Base-by-base conservation (phyloP, 2,797 vertebrate species). In the Pempheris klunzingeri region DNA sequence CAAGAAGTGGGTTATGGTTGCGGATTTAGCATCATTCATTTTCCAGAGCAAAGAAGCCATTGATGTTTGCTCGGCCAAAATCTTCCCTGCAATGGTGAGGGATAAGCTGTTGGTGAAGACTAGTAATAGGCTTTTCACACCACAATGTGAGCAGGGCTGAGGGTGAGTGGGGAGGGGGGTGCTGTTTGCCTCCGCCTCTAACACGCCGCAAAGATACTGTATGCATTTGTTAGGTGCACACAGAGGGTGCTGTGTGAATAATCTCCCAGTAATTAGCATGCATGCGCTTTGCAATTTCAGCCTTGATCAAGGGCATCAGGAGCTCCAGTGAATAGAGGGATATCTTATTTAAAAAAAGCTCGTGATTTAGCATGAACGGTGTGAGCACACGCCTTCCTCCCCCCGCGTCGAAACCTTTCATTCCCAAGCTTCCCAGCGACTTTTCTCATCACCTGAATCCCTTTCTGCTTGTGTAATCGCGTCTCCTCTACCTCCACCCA, bases 61-160 rank as follows among this genome's bases (percentile, higher is more conserved):
- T 87, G 76, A 81, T 50, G 74, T 68, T 70, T 55, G 59, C 82
- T 65, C 17, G 22, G 71, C 66, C 85, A 73, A 69, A 88, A 80
- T 88, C 69, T 74, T 68, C 61, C 70, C 75, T 26, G 70, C 79
- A 71, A 59, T 74, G 70, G 67, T 63, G 80, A 83, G 70, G 82
- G 88, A 91, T 89, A 88, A 87, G 85, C 88, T 75, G 80, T 77
- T 66, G 78, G 61, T 83, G 85, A 85, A 75, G 82, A 74, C 84
- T 77, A 49, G 83, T 88, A 90, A 90, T 84, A 82, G 57, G 87
- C 79, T 90, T 90, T 93, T 84, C 50, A 71, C 52, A 68, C 24
- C 54, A 77, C 80, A 82, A 53, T 79, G 63, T 86, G 85, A 77
- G 66, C 72, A 53, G 64, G 49, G 63, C 66, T 74, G 78, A 57